phyloP scores from a whole-genome alignment of 2,888 invertebrate species.

The Amaurobius ferox region DNA sequence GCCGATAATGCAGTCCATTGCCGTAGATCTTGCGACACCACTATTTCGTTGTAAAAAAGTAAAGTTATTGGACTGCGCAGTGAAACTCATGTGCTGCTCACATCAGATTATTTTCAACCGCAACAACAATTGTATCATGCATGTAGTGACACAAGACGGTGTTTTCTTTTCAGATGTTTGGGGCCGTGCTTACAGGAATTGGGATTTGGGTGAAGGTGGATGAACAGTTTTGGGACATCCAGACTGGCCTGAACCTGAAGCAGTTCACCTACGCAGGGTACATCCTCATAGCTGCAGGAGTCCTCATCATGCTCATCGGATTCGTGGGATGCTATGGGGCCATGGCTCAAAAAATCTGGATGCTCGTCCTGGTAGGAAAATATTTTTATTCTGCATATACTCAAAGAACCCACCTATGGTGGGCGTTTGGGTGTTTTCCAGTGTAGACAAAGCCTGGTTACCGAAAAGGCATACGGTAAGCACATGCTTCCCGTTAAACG shows the following conservation, averaged over 20 bases:
- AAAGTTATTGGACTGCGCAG: no score
- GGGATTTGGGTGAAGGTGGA: constrained; percentile 57
- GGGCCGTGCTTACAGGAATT: constrained; percentile 38
- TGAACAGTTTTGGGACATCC: constrained; percentile 39
- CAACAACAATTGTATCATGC: no score
- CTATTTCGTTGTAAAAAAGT: no score
- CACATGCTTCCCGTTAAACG: no score
- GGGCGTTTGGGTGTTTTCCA: no score
- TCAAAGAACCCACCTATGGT: no score
- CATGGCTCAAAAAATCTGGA: constrained; percentile 15
- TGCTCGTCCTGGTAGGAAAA: constrained; percentile 36
- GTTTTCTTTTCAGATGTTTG: constrained; percentile 34
- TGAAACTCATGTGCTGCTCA: no score
- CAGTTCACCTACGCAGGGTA: constrained; percentile 39
- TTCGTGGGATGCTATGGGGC: constrained; percentile 58
- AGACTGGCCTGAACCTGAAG: constrained; percentile 32
- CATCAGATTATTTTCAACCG: no score
- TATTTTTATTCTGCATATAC: neutral
- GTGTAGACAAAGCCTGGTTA: no score
- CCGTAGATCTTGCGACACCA: no score
- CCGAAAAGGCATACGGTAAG: no score
- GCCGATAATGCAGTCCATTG: no score
- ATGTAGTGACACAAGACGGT: neutral
- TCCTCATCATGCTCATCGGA: constrained; percentile 55
- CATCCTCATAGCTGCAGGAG: constrained; percentile 37